Conservation (phyloP, 2,797 vertebrate species). For the Syndactyla subalaris region DNA sequence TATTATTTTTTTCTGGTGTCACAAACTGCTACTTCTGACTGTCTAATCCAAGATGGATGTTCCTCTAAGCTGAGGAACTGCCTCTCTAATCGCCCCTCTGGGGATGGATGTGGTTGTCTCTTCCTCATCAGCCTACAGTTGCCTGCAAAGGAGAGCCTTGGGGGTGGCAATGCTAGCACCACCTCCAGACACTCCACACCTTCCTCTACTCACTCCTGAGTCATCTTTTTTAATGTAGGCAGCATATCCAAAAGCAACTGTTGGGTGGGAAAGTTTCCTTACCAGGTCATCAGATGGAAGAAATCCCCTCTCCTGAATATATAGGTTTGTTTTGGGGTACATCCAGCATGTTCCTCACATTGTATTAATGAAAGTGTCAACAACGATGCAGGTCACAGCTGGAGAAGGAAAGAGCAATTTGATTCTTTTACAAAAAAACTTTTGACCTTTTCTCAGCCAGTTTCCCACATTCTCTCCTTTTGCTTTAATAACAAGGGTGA, state of each 20-base stretch:
- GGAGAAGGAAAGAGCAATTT: not conserved
- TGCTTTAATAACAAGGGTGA: slow-evolving; percentile 37
- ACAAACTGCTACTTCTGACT: not conserved
- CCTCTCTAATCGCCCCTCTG: not conserved
- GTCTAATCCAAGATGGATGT: not conserved
- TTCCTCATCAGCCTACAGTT: not conserved
- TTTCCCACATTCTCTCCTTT: not conserved
- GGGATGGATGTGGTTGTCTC: not conserved
- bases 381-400: not conserved
- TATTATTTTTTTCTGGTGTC: not conserved
- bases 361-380: not conserved
- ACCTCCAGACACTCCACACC: not conserved
- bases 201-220: not conserved
- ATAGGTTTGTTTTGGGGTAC: not conserved
- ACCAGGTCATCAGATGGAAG: not conserved
- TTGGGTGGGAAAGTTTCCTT: not conserved
- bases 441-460: not conserved
- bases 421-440: not conserved
- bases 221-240: not conserved
- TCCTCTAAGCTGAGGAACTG: not conserved
- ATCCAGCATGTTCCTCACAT: not conserved
- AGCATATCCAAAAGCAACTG: not conserved
- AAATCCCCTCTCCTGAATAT: not conserved
- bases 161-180: not conserved
- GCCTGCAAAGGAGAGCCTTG: not conserved